phyloP scores from a whole-genome alignment of 2,888 invertebrate species.

The Drosophila limbata region DNA sequence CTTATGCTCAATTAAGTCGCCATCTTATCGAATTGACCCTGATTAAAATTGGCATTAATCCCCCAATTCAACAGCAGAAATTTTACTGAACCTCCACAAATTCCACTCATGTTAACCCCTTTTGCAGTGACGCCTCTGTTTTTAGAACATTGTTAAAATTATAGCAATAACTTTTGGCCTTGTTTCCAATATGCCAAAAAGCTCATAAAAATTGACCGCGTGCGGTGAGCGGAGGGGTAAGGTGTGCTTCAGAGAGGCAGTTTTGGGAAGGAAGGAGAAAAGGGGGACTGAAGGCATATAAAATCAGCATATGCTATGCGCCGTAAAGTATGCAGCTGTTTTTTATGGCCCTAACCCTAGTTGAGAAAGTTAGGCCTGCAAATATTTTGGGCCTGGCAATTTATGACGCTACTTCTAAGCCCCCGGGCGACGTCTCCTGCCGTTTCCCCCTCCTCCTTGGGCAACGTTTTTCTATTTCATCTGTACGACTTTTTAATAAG shows the following conservation, averaged over 20 bases:
- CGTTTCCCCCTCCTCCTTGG: neutral
- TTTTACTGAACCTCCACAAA: conserved; percentile 17
- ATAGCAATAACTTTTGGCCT: conserved; percentile 75
- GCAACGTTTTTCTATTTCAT: conserved; percentile 54
- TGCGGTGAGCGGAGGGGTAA: conserved; percentile 41
- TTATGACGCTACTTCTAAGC: conserved; percentile 50
- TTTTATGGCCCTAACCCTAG: conserved; percentile 71
- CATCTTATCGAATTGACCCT: neutral
- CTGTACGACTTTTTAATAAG: conserved; percentile 75
- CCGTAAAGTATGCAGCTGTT: conserved; percentile 78
- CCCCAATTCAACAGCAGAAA: conserved; percentile 4
- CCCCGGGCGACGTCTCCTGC: neutral
- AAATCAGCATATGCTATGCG: conserved; percentile 72
- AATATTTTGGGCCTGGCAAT: conserved; percentile 52
- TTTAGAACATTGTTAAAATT: conserved; percentile 62
- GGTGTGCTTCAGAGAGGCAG: neutral
- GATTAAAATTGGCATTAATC: neutral
- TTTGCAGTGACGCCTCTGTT: conserved; percentile 42
- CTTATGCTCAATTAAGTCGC: neutral
- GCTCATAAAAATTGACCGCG: conserved; percentile 76
- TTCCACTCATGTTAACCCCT: conserved; percentile 6
- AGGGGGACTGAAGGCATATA: conserved; percentile 43
- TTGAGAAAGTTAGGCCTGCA: conserved; percentile 68
- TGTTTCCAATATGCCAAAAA: conserved; percentile 76
- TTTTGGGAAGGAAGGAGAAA: neutral